Evolutionary conservation across 2,888 invertebrate genomes (phyloP), one percentile per base, ranked within the genome.

Genomic region (Pimpla rufipes): DNA sequence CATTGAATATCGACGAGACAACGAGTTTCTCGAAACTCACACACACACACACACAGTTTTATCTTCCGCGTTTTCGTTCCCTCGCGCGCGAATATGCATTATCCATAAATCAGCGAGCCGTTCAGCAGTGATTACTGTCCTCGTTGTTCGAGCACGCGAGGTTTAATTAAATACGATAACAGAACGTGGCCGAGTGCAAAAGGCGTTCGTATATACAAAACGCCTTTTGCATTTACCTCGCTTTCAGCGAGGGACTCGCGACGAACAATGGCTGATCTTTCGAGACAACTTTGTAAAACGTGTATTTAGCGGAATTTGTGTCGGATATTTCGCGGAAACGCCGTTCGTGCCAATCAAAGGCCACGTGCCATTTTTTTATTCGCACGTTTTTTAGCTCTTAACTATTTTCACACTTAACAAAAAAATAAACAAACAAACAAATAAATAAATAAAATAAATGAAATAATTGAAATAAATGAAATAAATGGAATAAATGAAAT

Each of bases 301-400:
- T 62, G 10, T 29, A 57, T n/a, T 50, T 66, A 47, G 37, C 42
- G 13, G 66, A 81, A 70, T 70, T 47, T 62, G 40, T 52, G 68
- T 81, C 37, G 55, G 59, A 81, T 77, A 81, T 81, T 77, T 57
- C 75, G 55, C 68, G 59, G 66, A 76, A 76, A 62, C 68, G 81
- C 70, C 76, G 64, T 76, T 76, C 64, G 45, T 81, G 59, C 81
- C 57, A 76, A 81, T 81, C 81, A 66, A 76, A 45, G 37, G n/a
- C n/a, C n/a, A n/a, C n/a, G n/a, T n/a, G n/a, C n/a, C n/a, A n/a
- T n/a, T n/a, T n/a, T n/a, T n/a, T n/a, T n/a, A n/a, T n/a, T n/a
- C n/a, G n/a, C n/a, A n/a, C n/a, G n/a, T n/a, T n/a, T n/a, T n/a
- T n/a, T n/a, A n/a, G n/a, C n/a, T n/a, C n/a, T n/a, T n/a, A n/a